Evolutionary conservation across 2,888 invertebrate genomes (phyloP), one percentile per base, ranked within the genome.

Genomic region (Agonopterix arenella): DNA sequence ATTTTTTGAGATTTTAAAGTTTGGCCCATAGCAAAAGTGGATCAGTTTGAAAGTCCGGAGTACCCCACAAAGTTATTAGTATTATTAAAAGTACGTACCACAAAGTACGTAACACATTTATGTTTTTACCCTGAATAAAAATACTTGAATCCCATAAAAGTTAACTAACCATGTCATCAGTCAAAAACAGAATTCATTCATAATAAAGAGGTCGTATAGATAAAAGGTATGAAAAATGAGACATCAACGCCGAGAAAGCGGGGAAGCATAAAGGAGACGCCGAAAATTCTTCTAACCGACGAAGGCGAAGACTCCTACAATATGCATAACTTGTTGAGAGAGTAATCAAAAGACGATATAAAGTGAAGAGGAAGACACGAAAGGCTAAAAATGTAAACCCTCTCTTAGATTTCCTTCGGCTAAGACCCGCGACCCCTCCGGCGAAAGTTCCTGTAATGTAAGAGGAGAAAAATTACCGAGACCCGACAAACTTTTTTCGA

Each of bases 291-390:
- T 75, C 70, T 73, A 74, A 76, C 79, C 79, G 70, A 69, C 73
- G 68, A 61, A 62, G 70, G 68, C 71, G 68, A 74, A 72, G 70
- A 80, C 79, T 83, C 79, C 76, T 84, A 84, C 83, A 86, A 84
- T 86, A 86, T 88, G 85, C 86, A 88, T 86, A 88, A 85, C 86
- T 88, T 85, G 85, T 85, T 86, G 84, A 84, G 80, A 84, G 85
- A 82, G 86, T 86, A 89, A 89, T 89, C 89, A 88, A 89, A 89
- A 86, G 85, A 78, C 85, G 86, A 88, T 88, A 86, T 84, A 89
- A 86, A 86, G 84, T 82, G 80, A 78, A 78, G 83, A 80, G 75
- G 76, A 80, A 82, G 82, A 86, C 82, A 84, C 80, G 80, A 86
- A 86, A 88, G 88, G 86, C 85, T 88, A 86, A 88, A 86, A 86